Conservation (phyloP, 2,113 vertebrate species). For the Cricetomys ansorgei region DNA sequence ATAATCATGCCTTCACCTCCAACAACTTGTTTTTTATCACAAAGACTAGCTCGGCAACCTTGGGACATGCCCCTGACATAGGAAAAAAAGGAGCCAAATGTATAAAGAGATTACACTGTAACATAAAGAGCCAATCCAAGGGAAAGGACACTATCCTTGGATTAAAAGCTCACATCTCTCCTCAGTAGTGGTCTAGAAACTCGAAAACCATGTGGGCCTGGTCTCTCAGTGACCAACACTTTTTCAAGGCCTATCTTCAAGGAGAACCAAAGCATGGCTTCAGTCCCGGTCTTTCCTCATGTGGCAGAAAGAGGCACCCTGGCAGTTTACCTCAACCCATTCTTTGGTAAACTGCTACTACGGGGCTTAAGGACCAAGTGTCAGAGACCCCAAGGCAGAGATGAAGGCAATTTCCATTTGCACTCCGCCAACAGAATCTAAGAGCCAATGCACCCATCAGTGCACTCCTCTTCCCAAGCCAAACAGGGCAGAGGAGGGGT, state of each 20-base stretch:
- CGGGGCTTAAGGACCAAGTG: conserved; percentile 29
- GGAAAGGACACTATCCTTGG: not conserved
- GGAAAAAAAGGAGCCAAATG: conserved; percentile 7
- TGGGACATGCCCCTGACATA: not conserved
- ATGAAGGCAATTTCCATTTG: not conserved
- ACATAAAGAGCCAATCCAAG: conserved; percentile 40
- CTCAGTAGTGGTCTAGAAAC: conserved; percentile 24
- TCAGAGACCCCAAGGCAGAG: not conserved
- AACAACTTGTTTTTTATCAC: not conserved
- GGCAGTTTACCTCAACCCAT: conserved; percentile 35
- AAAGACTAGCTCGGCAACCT: not conserved
- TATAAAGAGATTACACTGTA: conserved; percentile 29
- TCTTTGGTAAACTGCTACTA: conserved; percentile 59
- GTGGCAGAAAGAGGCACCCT: conserved; percentile 43
- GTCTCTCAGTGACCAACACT: conserved; percentile 43
- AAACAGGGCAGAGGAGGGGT: not conserved
- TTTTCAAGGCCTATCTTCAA: conserved; percentile 45
- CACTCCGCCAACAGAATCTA: not conserved
- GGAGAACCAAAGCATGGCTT: conserved; percentile 24
- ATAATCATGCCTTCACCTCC: not conserved
- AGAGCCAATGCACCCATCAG: conserved; percentile 26
- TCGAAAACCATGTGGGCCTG: conserved; percentile 26
- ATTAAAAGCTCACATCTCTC: conserved; percentile 56
- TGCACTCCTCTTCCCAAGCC: conserved; percentile 43
- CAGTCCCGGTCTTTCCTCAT: not conserved